These are phyloP conservation scores for Oasisia sp. DNA, from an alignment of 2,888 invertebrate genomes.

Conservation along the genomic window DNA sequence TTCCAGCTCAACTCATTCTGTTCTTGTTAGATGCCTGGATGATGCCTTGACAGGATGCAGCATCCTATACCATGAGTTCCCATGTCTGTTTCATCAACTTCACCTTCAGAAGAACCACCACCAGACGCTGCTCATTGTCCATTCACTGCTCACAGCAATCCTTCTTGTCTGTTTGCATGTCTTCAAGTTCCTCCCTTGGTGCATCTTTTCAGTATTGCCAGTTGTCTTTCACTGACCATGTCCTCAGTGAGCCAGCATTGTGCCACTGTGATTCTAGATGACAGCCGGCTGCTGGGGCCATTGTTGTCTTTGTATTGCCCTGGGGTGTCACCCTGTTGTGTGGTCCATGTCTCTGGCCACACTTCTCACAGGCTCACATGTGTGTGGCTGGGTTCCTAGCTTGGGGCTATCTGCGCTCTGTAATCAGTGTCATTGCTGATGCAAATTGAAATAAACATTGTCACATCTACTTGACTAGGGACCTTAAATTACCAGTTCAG, in stretches of 20 bases:
- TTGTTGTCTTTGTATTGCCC: background rate
- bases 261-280: background rate
- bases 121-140: background rate
- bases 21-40: background rate
- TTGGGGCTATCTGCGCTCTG: background rate
- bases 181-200: background rate
- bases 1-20: background rate
- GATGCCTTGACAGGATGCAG: background rate
- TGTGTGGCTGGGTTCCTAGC: background rate
- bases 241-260: background rate
- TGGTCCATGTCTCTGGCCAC: background rate
- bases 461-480: slow-evolving; percentile 6
- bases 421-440: background rate
- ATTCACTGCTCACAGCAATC: too few species aligned
- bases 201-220: background rate
- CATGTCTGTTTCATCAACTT: background rate
- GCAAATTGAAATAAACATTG: slow-evolving; percentile 13
- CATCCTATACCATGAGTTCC: background rate
- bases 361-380: background rate
- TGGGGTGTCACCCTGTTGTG: background rate
- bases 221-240: background rate
- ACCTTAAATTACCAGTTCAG: slow-evolving; percentile 6
- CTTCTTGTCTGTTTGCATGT: background rate
- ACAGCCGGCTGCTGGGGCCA: background rate
- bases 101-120: background rate